Evolutionary conservation across 2,113 vertebrate species (phyloP), one percentile per base, ranked within the genome.

Genomic region (Phainopepla nitens): DNA sequence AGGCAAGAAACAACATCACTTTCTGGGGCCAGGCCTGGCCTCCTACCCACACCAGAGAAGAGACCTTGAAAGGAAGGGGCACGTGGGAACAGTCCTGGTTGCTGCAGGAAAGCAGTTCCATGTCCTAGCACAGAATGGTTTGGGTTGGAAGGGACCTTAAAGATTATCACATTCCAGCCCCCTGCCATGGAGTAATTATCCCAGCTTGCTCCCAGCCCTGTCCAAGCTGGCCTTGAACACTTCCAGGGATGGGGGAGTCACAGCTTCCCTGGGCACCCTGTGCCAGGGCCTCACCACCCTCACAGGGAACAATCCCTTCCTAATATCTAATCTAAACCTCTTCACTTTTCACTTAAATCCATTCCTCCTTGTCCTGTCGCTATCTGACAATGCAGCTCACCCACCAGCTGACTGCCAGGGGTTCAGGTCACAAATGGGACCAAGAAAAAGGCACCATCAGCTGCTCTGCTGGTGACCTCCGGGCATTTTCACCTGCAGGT

Each of bases 71-170:
- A 80, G 58, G 41, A 44, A 69, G 11, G 16, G 0, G 1, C 5
- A 24, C 0, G 0, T 3, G 9, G 28, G 5, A 66, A 54, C 29
- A 56, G 47, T 14, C 21, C 23, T 27, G 1, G 25, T 2, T 14
- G 1, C 24, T 8, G 2, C 41, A 80, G 53, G 45, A 80, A 4
- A 75, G 13, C 1, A 0, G 11, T 7, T 69, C 15, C 4, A 17
- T 19, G 24, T 35, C 6, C 0, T 8, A 41, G 11, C 54, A 61
- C 29, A 49, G 41, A 76, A 36, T 7, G 22, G 10, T 9, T 47
- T 42, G 54, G 15, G 6, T 22, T 16, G 54, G 41, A 61, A 76
- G 31, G 9, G 41, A 82, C 21, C 29, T 41, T 19, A 27, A 15
- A 61, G 41, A 25, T 23, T 16, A 82, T 4, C 8, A 3, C 12